These are phyloP conservation scores for Fregetta grallaria DNA, from an alignment of 2,113 vertebrate species.

Conservation along the genomic window DNA sequence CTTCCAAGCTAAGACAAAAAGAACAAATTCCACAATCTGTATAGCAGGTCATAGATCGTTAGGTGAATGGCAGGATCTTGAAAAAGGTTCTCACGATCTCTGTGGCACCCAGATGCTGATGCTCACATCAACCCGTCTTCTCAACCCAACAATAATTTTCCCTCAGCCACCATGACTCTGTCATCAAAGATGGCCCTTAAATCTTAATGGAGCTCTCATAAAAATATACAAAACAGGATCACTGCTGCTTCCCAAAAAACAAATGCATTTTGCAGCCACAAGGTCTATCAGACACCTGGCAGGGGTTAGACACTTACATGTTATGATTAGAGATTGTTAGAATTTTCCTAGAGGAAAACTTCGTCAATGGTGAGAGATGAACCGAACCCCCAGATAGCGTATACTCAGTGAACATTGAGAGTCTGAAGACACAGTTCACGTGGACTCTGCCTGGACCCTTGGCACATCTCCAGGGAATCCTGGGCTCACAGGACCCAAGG, in stretches of 20 bases:
- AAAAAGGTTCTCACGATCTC: background rate
- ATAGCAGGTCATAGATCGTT: background rate
- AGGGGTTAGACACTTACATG: background rate
- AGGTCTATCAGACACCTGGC: background rate
- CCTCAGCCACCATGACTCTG: background rate
- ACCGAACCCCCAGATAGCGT: background rate
- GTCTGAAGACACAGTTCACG: background rate
- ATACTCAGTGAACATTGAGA: background rate
- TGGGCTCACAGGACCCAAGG: background rate
- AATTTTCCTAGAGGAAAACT: background rate
- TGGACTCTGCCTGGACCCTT: background rate
- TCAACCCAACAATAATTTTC: background rate
- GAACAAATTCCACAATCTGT: background rate
- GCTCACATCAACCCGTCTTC: background rate
- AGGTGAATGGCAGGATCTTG: background rate
- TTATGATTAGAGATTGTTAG: background rate
- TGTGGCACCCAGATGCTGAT: background rate
- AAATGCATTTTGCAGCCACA: background rate
- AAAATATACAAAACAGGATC: background rate
- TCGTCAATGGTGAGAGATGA: background rate
- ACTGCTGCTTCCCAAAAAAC: background rate
- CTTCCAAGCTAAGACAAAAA: background rate
- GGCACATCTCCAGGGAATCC: background rate
- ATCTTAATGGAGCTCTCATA: background rate
- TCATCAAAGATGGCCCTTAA: background rate